A percentile compares a stretch with the other conserved stretches of the same genome.
Conservation (phyloP, 1,140 invertebrate genomes). For the Drosophila ogumai region DNA sequence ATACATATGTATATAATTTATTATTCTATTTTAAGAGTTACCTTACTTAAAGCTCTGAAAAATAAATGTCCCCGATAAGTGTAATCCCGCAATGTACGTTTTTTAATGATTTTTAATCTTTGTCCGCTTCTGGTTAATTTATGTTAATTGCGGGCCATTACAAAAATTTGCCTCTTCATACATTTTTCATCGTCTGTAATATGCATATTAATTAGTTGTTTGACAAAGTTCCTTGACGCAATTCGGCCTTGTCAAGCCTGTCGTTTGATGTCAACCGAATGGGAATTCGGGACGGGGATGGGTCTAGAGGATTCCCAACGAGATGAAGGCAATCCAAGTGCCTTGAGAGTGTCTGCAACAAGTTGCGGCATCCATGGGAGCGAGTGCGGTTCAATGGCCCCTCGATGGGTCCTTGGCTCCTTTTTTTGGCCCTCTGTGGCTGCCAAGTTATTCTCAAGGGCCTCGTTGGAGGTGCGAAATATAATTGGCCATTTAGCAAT, state of each 20-base stretch:
- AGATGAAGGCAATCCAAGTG: constrained; percentile 8
- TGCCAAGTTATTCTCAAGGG: constrained; percentile 37
- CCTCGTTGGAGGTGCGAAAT: constrained; percentile 64
- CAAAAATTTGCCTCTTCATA: constrained; percentile 13
- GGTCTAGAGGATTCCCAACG: not conserved
- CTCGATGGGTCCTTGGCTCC: constrained; percentile 21
- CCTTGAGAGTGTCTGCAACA: constrained; percentile 37
- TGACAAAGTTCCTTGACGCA: constrained; percentile 42
- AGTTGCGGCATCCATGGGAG: constrained; percentile 31
- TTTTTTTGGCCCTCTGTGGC: constrained; percentile 18
- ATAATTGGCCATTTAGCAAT: constrained; percentile 75
- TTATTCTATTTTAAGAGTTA: not conserved
- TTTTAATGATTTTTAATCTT: not conserved
- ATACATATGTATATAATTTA: too few relatives aligned
- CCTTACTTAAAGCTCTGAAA: not conserved
- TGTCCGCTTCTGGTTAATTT: constrained; percentile 23
- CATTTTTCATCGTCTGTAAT: constrained; percentile 27
- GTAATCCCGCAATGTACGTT: not conserved
- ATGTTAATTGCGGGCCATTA: constrained; percentile 60
- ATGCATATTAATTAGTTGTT: constrained; percentile 62
- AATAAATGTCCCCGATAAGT: not conserved
- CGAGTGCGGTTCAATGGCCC: constrained; percentile 40
- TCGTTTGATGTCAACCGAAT: constrained; percentile 24
- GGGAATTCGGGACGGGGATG: not conserved
- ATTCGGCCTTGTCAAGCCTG: constrained; percentile 27